A percentile compares a stretch with the other conserved stretches of the same genome.
These are phyloP conservation scores for Olivierus martensii DNA, from an alignment of 1,140 invertebrate species.

Conservation along the genomic window DNA sequence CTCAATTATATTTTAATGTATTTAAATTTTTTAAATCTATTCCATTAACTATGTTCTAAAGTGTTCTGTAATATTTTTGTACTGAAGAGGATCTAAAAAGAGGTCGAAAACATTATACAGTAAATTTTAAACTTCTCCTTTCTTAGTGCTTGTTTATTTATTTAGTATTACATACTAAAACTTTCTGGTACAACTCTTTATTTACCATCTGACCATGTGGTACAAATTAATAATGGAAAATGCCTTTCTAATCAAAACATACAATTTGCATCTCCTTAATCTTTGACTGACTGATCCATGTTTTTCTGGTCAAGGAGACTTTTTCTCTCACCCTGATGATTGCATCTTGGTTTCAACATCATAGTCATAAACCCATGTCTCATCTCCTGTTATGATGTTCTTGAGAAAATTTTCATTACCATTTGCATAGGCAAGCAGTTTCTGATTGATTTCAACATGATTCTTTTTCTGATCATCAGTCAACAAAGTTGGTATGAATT, in stretches of 20 bases:
- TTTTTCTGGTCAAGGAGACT: constrained; percentile 8
- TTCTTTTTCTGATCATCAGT: constrained; percentile 1
- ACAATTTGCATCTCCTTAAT: constrained; percentile 13
- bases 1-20: no score
- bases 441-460: neutral
- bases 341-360: constrained; percentile 10
- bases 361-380: constrained; percentile 15
- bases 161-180: no score
- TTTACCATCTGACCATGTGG: constrained; percentile 13
- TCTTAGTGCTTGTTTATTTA: no score
- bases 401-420: neutral
- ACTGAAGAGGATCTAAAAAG: no score
- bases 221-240: constrained; percentile 14
- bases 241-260: constrained; percentile 12
- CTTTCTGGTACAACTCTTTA: neutral
- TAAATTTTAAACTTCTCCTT: no score
- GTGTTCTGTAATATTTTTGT: no score
- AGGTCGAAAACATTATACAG: no score
- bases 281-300: constrained; percentile 1
- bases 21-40: no score
- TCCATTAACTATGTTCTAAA: no score
- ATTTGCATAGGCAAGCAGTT: neutral
- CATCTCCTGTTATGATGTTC: constrained; percentile 9
- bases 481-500: constrained; percentile 17
- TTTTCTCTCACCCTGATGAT: constrained; percentile 5